phyloP scores from a whole-genome alignment of 23 tunicate species.

The Aplidium turbinatum region DNA sequence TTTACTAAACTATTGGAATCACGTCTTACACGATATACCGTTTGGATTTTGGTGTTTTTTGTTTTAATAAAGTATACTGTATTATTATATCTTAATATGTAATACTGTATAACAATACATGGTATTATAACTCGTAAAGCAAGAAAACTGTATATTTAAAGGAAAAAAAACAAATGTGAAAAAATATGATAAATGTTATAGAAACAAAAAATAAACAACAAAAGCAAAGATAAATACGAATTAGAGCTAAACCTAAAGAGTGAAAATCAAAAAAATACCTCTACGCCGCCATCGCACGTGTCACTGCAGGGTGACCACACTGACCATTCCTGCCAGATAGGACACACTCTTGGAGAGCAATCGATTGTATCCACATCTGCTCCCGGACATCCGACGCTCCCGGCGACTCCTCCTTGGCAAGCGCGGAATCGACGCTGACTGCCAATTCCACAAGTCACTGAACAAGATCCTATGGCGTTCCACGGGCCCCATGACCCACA shows the following conservation, averaged over 20 bases:
- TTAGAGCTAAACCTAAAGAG: not conserved
- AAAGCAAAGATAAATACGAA: not conserved
- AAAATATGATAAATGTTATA: not conserved
- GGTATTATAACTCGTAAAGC: too few relatives aligned
- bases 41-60: too few relatives aligned
- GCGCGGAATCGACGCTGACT: constrained; percentile 40
- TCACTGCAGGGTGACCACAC: constrained; percentile 56
- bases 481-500: constrained; percentile 62
- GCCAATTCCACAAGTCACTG: constrained; percentile 46
- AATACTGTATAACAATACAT: too few relatives aligned
- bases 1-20: too few relatives aligned
- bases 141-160: too few relatives aligned
- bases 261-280: constrained; percentile 34
- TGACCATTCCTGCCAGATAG: constrained; percentile 55
- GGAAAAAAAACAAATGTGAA: too few relatives aligned
- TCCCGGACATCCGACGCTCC: constrained; percentile 73
- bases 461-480: constrained; percentile 50
- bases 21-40: too few relatives aligned
- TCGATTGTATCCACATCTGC: constrained; percentile 19
- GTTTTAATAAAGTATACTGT: too few relatives aligned
- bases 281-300: constrained; percentile 65
- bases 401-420: constrained; percentile 65
- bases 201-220: not conserved
- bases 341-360: constrained; percentile 56
- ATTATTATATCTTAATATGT: too few relatives aligned